phyloP scores from a whole-genome alignment of 1,140 invertebrate species.

The Subanguina moxae region DNA sequence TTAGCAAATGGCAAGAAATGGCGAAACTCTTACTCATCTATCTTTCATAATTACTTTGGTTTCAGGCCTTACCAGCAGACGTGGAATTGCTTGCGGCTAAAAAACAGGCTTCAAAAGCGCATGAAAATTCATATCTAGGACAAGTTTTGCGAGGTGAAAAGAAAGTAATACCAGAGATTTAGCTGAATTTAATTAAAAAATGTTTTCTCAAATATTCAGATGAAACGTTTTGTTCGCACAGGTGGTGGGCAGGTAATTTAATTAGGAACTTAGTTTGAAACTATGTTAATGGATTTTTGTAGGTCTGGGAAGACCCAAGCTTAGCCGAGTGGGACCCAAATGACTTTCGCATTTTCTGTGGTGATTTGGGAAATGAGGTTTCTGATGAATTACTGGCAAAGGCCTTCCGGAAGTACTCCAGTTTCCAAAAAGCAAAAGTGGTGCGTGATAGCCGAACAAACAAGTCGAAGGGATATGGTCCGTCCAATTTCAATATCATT shows the following conservation, averaged over 20 bases:
- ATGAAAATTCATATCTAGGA: constrained; percentile 52
- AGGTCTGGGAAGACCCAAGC: constrained; percentile 56
- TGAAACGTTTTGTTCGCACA: constrained; percentile 55
- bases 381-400: constrained; percentile 88
- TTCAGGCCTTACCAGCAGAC: constrained; percentile 52
- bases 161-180: too few relatives aligned
- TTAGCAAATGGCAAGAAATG: too few relatives aligned
- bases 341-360: constrained; percentile 96
- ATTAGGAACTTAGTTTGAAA: not conserved
- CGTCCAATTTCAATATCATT: too few relatives aligned
- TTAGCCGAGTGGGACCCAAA: constrained; percentile 59
- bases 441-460: constrained; percentile 91
- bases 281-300: constrained; percentile 18
- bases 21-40: too few relatives aligned
- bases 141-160: constrained; percentile 56
- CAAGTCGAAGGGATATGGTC: constrained; percentile 91
- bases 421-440: constrained; percentile 89
- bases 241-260: constrained; percentile 48
- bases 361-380: constrained; percentile 86
- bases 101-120: constrained; percentile 40
- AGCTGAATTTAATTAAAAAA: too few relatives aligned
- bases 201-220: too few relatives aligned
- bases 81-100: constrained; percentile 48
- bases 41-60: not conserved
- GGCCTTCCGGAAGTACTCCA: constrained; percentile 89